Evolutionary conservation across 2,888 invertebrate genomes (phyloP).

Genomic region (Pandemis corylana): DNA sequence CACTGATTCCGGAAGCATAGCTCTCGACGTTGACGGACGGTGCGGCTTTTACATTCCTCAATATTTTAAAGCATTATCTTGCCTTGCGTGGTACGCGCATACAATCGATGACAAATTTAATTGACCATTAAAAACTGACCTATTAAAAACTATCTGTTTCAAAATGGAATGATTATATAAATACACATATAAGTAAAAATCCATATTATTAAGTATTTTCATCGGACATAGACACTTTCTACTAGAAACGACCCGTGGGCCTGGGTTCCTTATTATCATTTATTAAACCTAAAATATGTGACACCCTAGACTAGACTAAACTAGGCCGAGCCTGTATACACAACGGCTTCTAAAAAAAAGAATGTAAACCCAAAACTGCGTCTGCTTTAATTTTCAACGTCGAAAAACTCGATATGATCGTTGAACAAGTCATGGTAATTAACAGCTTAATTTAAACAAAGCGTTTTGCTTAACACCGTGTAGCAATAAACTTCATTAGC

Average conservation of each 20-base stretch:
- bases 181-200: too few relatives aligned
- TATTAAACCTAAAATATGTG: too few relatives aligned
- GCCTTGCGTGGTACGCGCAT: neutral
- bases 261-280: too few relatives aligned
- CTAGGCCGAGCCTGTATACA: neutral
- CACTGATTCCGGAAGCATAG: slow-evolving; percentile 3
- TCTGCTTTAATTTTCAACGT: neutral
- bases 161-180: too few relatives aligned
- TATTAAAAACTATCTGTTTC: too few relatives aligned
- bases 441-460: slow-evolving; percentile 19
- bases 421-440: slow-evolving; percentile 10
- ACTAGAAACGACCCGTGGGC: too few relatives aligned
- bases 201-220: too few relatives aligned
- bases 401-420: neutral
- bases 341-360: neutral
- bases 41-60: neutral
- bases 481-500: slow-evolving; percentile 16
- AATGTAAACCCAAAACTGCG: neutral
- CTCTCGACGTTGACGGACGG: neutral
- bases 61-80: neutral
- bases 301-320: too few relatives aligned
- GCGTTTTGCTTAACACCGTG: slow-evolving; percentile 20
- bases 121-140: too few relatives aligned
- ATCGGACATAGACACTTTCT: too few relatives aligned
- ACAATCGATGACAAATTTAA: too few relatives aligned